A percentile compares a stretch with the other conserved stretches of the same genome.
phyloP scores from a whole-genome alignment of 2,797 vertebrate genomes.

The Rhincodon typus region DNA sequence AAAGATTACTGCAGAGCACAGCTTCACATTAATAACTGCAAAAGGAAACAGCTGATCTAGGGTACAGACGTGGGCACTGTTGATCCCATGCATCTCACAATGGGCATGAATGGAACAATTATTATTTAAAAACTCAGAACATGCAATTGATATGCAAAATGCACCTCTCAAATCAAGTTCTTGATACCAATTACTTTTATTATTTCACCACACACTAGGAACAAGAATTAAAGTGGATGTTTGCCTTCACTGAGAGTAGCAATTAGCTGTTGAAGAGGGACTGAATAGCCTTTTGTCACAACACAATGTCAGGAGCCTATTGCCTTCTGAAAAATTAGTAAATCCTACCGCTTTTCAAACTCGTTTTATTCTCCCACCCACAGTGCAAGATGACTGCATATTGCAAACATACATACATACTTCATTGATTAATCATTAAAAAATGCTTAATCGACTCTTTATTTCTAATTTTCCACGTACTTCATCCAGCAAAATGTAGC shows the following conservation, averaged over 20 bases:
- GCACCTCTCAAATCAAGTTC: background rate
- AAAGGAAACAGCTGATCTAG: background rate
- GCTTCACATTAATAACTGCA: constrained; percentile 20
- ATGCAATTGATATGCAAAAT: background rate
- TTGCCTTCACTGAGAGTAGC: constrained; percentile 2
- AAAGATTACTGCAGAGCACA: constrained; percentile 34
- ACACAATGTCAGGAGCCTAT: constrained; percentile 14
- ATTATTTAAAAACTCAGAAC: background rate
- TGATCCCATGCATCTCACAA: background rate
- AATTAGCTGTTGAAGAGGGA: background rate
- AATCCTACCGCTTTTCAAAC: background rate
- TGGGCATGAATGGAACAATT: background rate
- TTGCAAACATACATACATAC: background rate
- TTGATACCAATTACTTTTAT: background rate
- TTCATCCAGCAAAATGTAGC: background rate
- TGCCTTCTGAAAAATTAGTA: background rate
- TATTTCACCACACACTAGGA: background rate
- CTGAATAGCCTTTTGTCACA: constrained; percentile 6
- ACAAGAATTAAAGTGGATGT: background rate
- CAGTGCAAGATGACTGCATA: constrained; percentile 3
- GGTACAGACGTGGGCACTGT: background rate
- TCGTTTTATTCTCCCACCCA: background rate
- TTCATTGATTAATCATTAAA: background rate
- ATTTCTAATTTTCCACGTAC: background rate
- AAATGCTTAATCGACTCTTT: background rate